These are phyloP conservation scores for Ivindomyrus marchei DNA, from an alignment of 2,113 vertebrate genomes.

Conservation along the genomic window DNA sequence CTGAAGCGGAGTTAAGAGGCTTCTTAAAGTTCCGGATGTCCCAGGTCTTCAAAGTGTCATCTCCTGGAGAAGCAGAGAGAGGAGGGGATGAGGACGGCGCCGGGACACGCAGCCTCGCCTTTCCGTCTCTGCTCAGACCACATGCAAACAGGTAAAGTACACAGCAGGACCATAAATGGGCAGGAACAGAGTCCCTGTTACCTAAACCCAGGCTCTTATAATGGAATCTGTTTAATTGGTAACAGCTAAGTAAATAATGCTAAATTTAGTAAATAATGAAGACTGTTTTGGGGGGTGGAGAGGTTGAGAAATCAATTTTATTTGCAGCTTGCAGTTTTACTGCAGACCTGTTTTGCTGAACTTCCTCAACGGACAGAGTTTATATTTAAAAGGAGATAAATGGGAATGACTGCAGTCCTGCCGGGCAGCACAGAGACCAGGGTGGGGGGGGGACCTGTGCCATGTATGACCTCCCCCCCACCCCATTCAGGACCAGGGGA, in stretches of 20 bases:
- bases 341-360: neutral
- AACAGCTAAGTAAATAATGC: constrained; percentile 15
- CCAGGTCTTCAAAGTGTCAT: constrained; percentile 92
- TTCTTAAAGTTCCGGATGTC: constrained; percentile 92
- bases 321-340: neutral
- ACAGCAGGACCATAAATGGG: constrained; percentile 6
- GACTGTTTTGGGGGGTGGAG: neutral
- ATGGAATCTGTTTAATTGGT: constrained; percentile 8
- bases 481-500: neutral
- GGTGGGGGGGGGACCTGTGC: neutral
- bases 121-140: neutral
- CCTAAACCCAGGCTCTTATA: neutral
- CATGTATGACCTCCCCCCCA: neutral
- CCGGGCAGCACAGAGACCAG: neutral
- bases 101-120: neutral
- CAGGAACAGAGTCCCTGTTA: neutral
- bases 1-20: constrained; percentile 72
- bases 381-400: neutral
- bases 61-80: constrained; percentile 59
- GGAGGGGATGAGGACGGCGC: neutral
- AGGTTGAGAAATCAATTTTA: neutral
- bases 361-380: neutral
- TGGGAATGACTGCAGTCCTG: neutral
- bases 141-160: neutral
- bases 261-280: constrained; percentile 14